These are phyloP conservation scores for Cheilosia vernalis DNA, from an alignment of 2,888 invertebrate genomes.

Conservation along the genomic window DNA sequence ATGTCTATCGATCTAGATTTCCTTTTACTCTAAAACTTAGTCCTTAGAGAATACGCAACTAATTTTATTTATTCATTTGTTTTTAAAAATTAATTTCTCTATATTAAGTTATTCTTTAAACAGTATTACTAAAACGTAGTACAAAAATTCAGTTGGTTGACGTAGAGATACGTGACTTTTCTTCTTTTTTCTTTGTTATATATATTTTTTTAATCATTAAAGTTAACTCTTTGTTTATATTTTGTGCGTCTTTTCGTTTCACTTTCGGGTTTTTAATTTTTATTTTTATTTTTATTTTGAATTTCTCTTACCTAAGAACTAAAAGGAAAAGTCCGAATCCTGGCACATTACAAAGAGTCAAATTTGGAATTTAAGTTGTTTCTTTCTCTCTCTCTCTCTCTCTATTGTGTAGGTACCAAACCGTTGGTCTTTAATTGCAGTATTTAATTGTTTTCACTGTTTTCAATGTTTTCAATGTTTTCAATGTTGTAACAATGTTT, in stretches of 20 bases:
- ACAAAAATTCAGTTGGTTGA: constrained; percentile 76
- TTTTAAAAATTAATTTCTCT: constrained; percentile 60
- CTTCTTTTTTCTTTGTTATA: constrained; percentile 54
- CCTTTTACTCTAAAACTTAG: constrained; percentile 51
- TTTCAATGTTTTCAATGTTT: constrained; percentile 30
- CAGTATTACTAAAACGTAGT: constrained; percentile 78
- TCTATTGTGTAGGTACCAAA: constrained; percentile 69
- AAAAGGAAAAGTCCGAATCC: constrained; percentile 62
- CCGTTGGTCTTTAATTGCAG: constrained; percentile 73
- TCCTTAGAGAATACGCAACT: constrained; percentile 56
- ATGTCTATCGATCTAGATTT: constrained; percentile 54
- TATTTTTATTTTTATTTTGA: neutral
- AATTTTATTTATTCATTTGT: constrained; percentile 38
- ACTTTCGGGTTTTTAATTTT: constrained; percentile 68
- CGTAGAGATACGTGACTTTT: constrained; percentile 73
- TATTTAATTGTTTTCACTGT: constrained; percentile 58
- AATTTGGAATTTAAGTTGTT: constrained; percentile 54
- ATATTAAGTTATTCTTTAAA: constrained; percentile 55
- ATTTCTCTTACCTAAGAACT: constrained; percentile 58
- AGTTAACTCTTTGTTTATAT: constrained; percentile 67
- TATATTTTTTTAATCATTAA: constrained; percentile 49
- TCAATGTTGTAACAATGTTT: constrained; percentile 47
- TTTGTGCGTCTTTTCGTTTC: constrained; percentile 72
- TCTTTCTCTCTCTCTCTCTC: constrained; percentile 27
- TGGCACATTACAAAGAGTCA: constrained; percentile 67